Evolutionary conservation across 2,797 vertebrate genomes (phyloP), one percentile per base, ranked within the genome.

Genomic region (Rhynchotus rufescens): DNA sequence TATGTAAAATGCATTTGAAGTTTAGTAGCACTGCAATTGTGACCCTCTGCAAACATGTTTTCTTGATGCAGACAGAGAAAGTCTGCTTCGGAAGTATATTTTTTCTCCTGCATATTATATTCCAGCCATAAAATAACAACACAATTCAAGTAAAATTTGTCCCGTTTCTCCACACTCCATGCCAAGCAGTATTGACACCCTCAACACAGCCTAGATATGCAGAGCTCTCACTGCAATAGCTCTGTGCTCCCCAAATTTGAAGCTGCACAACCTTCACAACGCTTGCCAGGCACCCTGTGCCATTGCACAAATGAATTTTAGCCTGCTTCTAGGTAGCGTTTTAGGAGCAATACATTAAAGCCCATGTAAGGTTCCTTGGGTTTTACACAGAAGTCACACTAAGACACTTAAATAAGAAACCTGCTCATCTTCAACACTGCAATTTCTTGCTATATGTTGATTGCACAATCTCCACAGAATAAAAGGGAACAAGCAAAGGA

Each of bases 281-380:
- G 3, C 28, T n/a, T 28, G 10, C 52, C 52, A 56, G 52, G 26
- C 52, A n/a, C 28, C 11, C 25, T 36, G 19, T 28, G 40, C 12
- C 32, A 15, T 69, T 34, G 5, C 64, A 9, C 2, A 5, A 34
- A 28, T 36, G 20, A 34, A 51, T 68, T 79, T 60, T 16, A 20
- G 6, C 2, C 15, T 40, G 38, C 72, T 74, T n/a, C 73, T 42
- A 17, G 47, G 36, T 13, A 26, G 28, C 4, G 4, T 76, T 84
- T 83, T 40, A 69, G 81, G 44, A 78, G 79, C 36, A 42, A 59
- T 36, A 47, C n/a, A 57, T 54, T 30, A 44, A 54, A 84, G 56
- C 20, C 74, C 66, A 20, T 1, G 0, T 38, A 6, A 6, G 12
- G 21, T 32, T 32, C 57, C 23, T 15, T 16, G 21, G 19, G 1